phyloP scores from a whole-genome alignment of 64 coral and sea anemone species.

The Anthopleura sola region DNA sequence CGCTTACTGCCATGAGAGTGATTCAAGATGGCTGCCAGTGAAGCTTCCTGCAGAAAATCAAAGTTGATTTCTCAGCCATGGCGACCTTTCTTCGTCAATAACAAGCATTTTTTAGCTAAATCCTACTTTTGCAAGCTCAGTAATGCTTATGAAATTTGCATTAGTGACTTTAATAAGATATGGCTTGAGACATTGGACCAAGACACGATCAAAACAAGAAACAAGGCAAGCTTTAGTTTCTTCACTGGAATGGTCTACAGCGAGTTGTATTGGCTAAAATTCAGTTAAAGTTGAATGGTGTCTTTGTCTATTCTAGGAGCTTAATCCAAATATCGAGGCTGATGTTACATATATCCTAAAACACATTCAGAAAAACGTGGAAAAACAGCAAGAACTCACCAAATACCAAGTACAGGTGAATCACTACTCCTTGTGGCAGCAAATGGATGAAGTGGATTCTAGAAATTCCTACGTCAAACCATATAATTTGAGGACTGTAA shows the following conservation, averaged over 20 bases:
- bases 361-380: constrained; percentile 57
- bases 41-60: constrained; percentile 7
- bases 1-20: background rate
- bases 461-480: no score
- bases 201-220: constrained; percentile 44
- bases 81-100: constrained; percentile 56
- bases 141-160: constrained; percentile 66
- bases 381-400: constrained; percentile 30
- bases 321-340: constrained; percentile 88
- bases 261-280: no score
- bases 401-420: constrained; percentile 49
- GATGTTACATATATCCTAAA: constrained; percentile 52
- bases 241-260: background rate
- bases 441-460: no score
- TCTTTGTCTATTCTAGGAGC: constrained; percentile 33
- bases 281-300: background rate
- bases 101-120: constrained; percentile 53
- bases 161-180: constrained; percentile 74
- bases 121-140: constrained; percentile 44
- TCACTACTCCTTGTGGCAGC: no score
- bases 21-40: constrained; percentile 10
- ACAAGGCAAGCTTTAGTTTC: constrained; percentile 44
- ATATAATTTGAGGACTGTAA: no score
- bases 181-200: constrained; percentile 72
- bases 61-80: constrained; percentile 71